Evolutionary conservation across 1,140 invertebrate species (phyloP).

Genomic region (Stenopsyche tienmushanensis): DNA sequence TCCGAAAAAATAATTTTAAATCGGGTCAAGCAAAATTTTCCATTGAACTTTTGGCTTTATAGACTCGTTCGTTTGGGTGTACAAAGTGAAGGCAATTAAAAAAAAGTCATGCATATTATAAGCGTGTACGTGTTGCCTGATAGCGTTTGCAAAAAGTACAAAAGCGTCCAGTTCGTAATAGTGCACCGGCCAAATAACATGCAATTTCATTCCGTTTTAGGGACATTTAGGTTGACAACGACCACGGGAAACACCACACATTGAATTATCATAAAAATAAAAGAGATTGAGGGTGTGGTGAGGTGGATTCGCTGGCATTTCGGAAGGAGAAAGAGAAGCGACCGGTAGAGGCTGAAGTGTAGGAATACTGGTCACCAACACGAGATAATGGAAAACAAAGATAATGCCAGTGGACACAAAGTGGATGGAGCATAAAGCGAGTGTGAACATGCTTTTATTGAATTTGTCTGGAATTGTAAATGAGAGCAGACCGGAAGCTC

Average conservation of each 20-base stretch:
- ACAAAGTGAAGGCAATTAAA: too few relatives aligned
- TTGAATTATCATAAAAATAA: slow-evolving; percentile 38
- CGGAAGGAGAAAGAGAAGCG: slow-evolving; percentile 9
- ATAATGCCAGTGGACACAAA: slow-evolving; percentile 39
- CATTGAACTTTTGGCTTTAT: too few relatives aligned
- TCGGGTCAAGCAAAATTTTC: too few relatives aligned
- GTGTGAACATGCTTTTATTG: slow-evolving; percentile 40
- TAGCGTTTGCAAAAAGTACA: too few relatives aligned
- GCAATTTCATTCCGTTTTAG: slow-evolving; percentile 19
- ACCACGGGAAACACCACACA: not conserved
- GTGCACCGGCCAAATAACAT: slow-evolving; percentile 17
- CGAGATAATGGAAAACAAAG: slow-evolving; percentile 38
- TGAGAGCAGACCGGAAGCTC: slow-evolving; percentile 22
- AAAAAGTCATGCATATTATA: too few relatives aligned
- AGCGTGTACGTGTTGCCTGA: too few relatives aligned
- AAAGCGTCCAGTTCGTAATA: not conserved
- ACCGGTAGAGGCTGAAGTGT: not conserved
- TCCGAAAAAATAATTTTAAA: too few relatives aligned
- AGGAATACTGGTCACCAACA: slow-evolving; percentile 4
- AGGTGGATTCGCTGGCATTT: not conserved
- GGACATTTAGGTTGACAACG: slow-evolving; percentile 17
- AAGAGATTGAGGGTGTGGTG: slow-evolving; percentile 3
- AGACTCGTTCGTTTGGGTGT: too few relatives aligned
- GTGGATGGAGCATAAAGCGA: slow-evolving; percentile 37
- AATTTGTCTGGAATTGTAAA: slow-evolving; percentile 41